Conservation (phyloP, 2,797 vertebrate genomes). For the Lepus oiostolus region DNA sequence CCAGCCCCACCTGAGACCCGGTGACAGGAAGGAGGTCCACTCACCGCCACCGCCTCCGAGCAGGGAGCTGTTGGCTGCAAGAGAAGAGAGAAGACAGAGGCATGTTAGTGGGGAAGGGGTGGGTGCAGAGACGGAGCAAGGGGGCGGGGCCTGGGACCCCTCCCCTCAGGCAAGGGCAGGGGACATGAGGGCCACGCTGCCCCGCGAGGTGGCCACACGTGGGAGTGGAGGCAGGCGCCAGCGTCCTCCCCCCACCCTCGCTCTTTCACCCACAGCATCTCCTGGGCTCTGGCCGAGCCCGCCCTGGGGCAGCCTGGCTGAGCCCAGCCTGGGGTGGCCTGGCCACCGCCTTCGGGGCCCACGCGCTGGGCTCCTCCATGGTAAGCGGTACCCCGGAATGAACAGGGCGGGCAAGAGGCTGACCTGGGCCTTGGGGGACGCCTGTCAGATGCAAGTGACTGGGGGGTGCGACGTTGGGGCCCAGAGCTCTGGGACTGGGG, state of each 20-base stretch:
- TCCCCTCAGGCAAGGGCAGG: neutral
- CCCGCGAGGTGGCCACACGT: no score
- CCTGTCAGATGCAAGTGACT: accelerated
- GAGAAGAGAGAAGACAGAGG: constrained; percentile 74
- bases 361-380: no score
- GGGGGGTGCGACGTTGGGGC: accelerated
- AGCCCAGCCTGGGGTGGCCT: neutral
- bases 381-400: accelerated
- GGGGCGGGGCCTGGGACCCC: no score
- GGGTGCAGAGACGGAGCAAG: no score
- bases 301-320: no score
- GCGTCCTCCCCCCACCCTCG: neutral
- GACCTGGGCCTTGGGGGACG: neutral
- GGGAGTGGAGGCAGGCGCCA: no score
- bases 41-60: constrained; percentile 88
- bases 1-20: neutral
- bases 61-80: constrained; percentile 88
- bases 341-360: neutral
- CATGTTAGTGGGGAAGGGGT: neutral
- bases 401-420: no score
- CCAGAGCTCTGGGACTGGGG: neutral
- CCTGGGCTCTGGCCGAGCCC: accelerated
- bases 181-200: neutral
- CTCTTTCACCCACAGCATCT: neutral
- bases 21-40: constrained; percentile 66